Conservation (phyloP, 2,797 vertebrate species). For the Fistularia commersonii region DNA sequence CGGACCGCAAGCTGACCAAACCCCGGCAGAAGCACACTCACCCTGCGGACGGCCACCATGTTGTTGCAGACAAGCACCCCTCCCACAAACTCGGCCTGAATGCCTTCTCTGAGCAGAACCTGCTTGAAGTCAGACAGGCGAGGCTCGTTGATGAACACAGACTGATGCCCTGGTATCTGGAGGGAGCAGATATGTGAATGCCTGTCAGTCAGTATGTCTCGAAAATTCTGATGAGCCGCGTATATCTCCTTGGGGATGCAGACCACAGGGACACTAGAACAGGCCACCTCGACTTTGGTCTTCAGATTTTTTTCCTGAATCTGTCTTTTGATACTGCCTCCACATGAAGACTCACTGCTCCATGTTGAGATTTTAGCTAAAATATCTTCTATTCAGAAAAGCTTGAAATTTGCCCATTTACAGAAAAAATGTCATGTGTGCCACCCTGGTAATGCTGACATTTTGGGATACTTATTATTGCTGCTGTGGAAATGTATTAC, state of each 20-base stretch:
- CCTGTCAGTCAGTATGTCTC: not conserved
- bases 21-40: slow-evolving; percentile 64
- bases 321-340: no score
- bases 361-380: no score
- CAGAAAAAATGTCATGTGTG: no score
- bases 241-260: slow-evolving; percentile 3
- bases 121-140: slow-evolving; percentile 98
- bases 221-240: slow-evolving; percentile 8
- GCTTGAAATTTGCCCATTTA: no score
- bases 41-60: slow-evolving; percentile 94
- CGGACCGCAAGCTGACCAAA: not conserved
- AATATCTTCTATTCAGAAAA: no score
- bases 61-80: slow-evolving; percentile 98
- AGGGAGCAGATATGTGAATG: slow-evolving; percentile 1
- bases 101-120: slow-evolving; percentile 92
- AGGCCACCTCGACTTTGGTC: not conserved
- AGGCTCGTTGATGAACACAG: slow-evolving; percentile 98
- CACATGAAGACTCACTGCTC: no score
- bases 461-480: no score
- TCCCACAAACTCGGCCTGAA: slow-evolving; percentile 98
- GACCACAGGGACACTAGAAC: not conserved
- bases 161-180: slow-evolving; percentile 93
- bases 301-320: no score
- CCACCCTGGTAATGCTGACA: no score
- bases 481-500: no score